Percentiles rank a stretch among this genome's conserved stretches.
Conservation (phyloP, 2,113 vertebrate genomes). For the Pomatostomus ruficeps region DNA sequence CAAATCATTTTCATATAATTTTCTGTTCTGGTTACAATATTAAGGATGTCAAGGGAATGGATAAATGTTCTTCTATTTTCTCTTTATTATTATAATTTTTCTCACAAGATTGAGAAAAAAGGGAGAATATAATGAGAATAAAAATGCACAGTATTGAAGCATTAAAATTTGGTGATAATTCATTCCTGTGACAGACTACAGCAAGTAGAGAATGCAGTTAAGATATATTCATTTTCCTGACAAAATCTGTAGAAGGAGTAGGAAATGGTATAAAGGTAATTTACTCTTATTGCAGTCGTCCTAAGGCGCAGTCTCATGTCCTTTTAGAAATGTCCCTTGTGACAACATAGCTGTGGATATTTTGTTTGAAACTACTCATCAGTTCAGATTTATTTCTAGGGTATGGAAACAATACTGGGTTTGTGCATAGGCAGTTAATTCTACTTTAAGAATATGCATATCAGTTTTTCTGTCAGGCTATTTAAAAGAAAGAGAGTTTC, state of each 20-base stretch:
- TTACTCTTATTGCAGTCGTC: background rate
- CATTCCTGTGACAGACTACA: conserved; percentile 49
- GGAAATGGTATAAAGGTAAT: conserved; percentile 47
- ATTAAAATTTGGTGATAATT: conserved; percentile 59
- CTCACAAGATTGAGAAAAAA: conserved; percentile 55
- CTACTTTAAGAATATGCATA: background rate
- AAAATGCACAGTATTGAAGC: conserved; percentile 44
- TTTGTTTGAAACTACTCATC: conserved; percentile 6
- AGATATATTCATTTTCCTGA: conserved; percentile 33
- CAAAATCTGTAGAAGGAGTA: conserved; percentile 31
- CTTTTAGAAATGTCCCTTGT: background rate
- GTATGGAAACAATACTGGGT: background rate
- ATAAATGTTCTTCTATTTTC: conserved; percentile 68
- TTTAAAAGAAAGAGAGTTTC: background rate
- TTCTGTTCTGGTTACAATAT: conserved; percentile 61
- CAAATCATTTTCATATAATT: conserved; percentile 65
- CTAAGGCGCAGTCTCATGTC: background rate
- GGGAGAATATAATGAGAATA: conserved; percentile 57
- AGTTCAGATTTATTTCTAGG: background rate
- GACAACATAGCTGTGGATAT: background rate
- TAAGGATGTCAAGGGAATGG: conserved; percentile 61
- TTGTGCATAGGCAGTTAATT: background rate
- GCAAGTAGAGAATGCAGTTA: conserved; percentile 20
- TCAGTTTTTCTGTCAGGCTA: background rate
- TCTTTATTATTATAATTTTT: conserved; percentile 68